Base-by-base conservation (phyloP, 2,888 invertebrate genomes). In the Macrosoma leucophasiata region DNA sequence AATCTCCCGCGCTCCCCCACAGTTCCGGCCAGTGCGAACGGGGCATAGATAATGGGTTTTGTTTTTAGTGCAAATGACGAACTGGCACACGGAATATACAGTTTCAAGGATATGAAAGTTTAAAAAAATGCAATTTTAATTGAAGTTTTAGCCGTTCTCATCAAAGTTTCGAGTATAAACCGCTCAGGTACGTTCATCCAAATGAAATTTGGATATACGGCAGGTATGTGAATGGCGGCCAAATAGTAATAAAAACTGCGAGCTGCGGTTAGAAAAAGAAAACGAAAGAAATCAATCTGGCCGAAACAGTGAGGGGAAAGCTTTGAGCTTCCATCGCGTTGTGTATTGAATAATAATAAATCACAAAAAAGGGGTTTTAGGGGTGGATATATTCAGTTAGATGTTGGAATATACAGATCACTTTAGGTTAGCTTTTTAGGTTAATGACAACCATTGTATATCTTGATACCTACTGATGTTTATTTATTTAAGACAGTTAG, bases 1-100 rank as follows among this genome's bases (percentile, higher is more conserved):
- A 87, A 85, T 84, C 74, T 79, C 63, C 62, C 76, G 84, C 81
- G 76, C 76, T 73, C 79, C 81, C 69, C 73, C 66, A 69, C 64
- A 68, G 69, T 72, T 74, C 74, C 75, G 75, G 75, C 63, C 79
- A 75, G 65, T 62, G 62, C 68, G 76, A 81, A 69, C 61, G 58
- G 65, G 59, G 64, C 65, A 68, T 70, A 67, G 66, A 79, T 78
- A 81, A 79, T 75, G 61, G 65, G 58, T 68, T 77, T 77, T 79
- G 74, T 79, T 70, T 74, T 46, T 47, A 49, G 31, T 39, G 41
- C 33, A 39, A 45, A 49, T 43, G 41, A 43, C 39, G n/a, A n/a
- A n/a, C n/a, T n/a, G n/a, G n/a, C n/a, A n/a, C n/a, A n/a, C n/a
- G n/a, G n/a, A 33, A 24, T 19, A 8, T 37, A 25, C 8, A 37